These are phyloP conservation scores for Arrhamphus sclerolepis DNA, from an alignment of 2,797 vertebrate genomes.

Conservation along the genomic window DNA sequence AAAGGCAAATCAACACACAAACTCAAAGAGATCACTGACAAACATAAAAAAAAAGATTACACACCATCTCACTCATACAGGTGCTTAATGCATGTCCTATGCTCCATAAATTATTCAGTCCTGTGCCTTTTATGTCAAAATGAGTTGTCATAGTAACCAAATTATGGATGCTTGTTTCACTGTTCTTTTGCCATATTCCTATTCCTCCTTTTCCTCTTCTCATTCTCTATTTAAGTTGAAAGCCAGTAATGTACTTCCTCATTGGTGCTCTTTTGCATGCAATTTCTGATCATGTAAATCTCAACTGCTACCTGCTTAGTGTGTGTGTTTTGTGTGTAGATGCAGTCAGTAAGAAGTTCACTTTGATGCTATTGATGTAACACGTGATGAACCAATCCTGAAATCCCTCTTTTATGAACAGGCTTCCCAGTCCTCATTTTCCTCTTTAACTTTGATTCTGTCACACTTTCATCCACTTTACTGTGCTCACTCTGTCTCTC, in stretches of 20 bases:
- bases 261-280: neutral
- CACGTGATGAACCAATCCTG: constrained; percentile 19
- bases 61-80: constrained; percentile 5
- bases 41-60: constrained; percentile 8
- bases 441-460: neutral
- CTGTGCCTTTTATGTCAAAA: constrained; percentile 59
- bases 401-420: constrained; percentile 9
- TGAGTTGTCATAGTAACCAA: constrained; percentile 62
- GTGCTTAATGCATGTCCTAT: constrained; percentile 25
- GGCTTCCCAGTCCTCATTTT: neutral
- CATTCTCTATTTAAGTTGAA: constrained; percentile 7
- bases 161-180: constrained; percentile 49
- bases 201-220: neutral
- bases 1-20: constrained; percentile 3
- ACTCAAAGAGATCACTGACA: constrained; percentile 5
- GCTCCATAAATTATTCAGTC: constrained; percentile 65
- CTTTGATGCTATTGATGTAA: constrained; percentile 35
- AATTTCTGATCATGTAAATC: constrained; percentile 8
- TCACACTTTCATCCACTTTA: constrained; percentile 2
- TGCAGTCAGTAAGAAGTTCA: constrained; percentile 11
- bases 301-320: neutral
- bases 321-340: constrained; percentile 10
- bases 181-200: constrained; percentile 1
- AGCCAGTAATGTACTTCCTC: constrained; percentile 6
- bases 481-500: constrained; percentile 19